These are phyloP conservation scores for Orchesella flavescens DNA, from an alignment of 2,888 invertebrate species.

Conservation along the genomic window DNA sequence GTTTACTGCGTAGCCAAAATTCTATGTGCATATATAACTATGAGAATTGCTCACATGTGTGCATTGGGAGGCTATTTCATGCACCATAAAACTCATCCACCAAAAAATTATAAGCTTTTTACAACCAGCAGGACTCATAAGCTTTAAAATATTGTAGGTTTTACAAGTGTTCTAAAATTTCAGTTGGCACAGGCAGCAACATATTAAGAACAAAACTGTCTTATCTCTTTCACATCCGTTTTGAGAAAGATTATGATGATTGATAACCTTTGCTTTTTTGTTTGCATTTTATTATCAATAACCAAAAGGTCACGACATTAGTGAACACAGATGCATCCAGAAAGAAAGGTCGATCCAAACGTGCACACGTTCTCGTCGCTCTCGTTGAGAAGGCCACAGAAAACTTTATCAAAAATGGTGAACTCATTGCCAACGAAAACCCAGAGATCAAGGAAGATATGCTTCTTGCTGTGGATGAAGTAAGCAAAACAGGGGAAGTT, in stretches of 20 bases:
- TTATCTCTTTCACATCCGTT: conserved; percentile 12
- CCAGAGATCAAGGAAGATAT: conserved; percentile 76
- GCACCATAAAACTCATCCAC: conserved; percentile 17
- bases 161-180: background rate
- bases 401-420: conserved; percentile 77
- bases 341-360: conserved; percentile 77
- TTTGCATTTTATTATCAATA: background rate
- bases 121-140: background rate
- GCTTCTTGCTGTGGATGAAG: conserved; percentile 77
- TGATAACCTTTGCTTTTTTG: background rate
- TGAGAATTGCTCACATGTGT: background rate
- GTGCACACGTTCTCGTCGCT: conserved; percentile 77
- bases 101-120: background rate
- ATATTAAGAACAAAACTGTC: background rate
- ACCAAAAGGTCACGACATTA: conserved; percentile 76
- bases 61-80: background rate
- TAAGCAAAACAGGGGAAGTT: conserved; percentile 76
- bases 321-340: conserved; percentile 77
- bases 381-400: conserved; percentile 77
- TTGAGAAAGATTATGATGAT: background rate
- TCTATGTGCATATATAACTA: background rate
- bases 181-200: background rate
- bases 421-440: conserved; percentile 77
- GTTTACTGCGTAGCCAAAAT: background rate
- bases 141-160: background rate